These are phyloP conservation scores for Drosophila funebris DNA, from an alignment of 1,140 invertebrate genomes.

Conservation along the genomic window DNA sequence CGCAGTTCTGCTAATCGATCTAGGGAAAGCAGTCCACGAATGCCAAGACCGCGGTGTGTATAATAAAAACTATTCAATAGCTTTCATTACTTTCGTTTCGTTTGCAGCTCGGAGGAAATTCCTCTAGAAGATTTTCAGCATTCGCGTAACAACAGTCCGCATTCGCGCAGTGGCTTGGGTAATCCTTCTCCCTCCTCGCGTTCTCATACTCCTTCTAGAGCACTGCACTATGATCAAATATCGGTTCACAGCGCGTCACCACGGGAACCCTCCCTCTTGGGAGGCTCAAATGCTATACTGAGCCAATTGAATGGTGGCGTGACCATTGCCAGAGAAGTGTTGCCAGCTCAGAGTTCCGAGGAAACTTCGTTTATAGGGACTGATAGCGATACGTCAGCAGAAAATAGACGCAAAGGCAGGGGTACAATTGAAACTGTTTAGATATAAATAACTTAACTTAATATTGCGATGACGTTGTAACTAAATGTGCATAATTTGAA, in stretches of 20 bases:
- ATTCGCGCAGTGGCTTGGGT: slow-evolving; percentile 46
- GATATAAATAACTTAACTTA: slow-evolving; percentile 31
- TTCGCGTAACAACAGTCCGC: slow-evolving; percentile 79
- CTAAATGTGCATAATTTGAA: slow-evolving; percentile 32
- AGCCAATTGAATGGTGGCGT: slow-evolving; percentile 59
- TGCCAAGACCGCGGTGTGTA: slow-evolving; percentile 87
- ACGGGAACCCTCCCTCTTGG: slow-evolving; percentile 46
- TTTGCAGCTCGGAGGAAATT: slow-evolving; percentile 90
- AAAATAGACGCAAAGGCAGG: slow-evolving; percentile 83
- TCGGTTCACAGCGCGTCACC: slow-evolving; percentile 83
- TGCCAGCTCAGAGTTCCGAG: slow-evolving; percentile 85
- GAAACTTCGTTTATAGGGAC: slow-evolving; percentile 90
- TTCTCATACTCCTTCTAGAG: slow-evolving; percentile 74
- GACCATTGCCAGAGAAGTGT: slow-evolving; percentile 58
- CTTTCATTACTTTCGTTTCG: background rate
- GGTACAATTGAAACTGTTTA: slow-evolving; percentile 89
- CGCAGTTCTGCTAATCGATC: slow-evolving; percentile 84
- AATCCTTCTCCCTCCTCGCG: slow-evolving; percentile 70
- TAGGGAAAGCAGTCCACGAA: slow-evolving; percentile 88
- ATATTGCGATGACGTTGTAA: slow-evolving; percentile 32
- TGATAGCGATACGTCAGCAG: slow-evolving; percentile 51
- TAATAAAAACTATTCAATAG: background rate
- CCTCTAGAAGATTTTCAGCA: slow-evolving; percentile 91
- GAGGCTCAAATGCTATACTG: slow-evolving; percentile 53
- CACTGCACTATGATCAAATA: slow-evolving; percentile 83